Base-by-base conservation (phyloP, 2,113 vertebrate species). In the Dasyornis broadbenti region DNA sequence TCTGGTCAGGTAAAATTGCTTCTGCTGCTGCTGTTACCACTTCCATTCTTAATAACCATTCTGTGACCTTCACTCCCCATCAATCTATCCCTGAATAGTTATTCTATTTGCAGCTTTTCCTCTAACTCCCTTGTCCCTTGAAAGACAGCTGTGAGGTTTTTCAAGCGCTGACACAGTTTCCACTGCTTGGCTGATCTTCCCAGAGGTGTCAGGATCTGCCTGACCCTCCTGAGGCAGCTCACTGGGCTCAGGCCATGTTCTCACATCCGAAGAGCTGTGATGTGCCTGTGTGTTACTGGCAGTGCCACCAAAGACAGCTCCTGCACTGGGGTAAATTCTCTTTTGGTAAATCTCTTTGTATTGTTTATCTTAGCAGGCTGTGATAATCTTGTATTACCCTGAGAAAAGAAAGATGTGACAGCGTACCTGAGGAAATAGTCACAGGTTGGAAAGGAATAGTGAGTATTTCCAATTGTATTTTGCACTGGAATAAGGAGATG, bases 31-130 rank as follows among this genome's bases (percentile, higher is more conserved):
- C 53, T 94, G 81, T 87, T 95, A 64, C 88, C 13, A 27, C 57
- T 93, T 96, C 86, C 57, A 72, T 92, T 93, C 69, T 78, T 94
- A 94, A 93, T 93, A 95, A 76, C 72, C 14, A 33, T 86, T 75
- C 73, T 57, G 49, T 93, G 92, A 95, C 95, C 90, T 96, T 95
- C 86, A 90, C 56, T 95, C 90, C 53, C 76, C 21, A 65, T 90
- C 93, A 94, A 57, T 82, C 82, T 79, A 31, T 86, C 77, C 47
- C 82, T 84, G 82, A 94, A 89, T 84, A 83, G 40, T 94, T 90
- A 90, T 90, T 96, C 73, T 95, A 59, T 96, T 95, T 95, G 80
- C 90, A 93, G 94, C 61, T 93, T 92, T 93, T 95, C 31, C 42
- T 64, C 57, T 49, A 52, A 24, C 72, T 95, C 42, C 53, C 69